phyloP scores from a whole-genome alignment of 1,140 invertebrate genomes.

The Cyrtorhinus lividipennis region DNA sequence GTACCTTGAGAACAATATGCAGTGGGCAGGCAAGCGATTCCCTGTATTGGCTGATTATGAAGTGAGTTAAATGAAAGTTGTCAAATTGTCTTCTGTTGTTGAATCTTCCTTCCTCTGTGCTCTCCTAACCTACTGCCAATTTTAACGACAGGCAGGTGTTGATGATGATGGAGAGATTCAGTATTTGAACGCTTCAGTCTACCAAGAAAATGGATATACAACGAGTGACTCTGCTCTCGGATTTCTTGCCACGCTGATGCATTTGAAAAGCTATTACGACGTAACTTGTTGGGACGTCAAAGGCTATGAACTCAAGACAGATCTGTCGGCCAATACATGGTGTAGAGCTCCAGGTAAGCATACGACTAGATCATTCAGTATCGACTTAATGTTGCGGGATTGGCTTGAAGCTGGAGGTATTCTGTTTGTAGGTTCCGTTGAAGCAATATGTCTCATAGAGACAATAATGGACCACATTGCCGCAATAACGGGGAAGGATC shows the following conservation, averaged over 20 bases:
- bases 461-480: slow-evolving; percentile 69
- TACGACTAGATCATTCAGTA: too few species aligned
- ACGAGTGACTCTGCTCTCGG: slow-evolving; percentile 39
- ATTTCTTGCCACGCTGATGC: slow-evolving; percentile 30
- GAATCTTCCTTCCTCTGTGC: too few species aligned
- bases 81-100: too few species aligned
- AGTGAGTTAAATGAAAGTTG: slow-evolving; percentile 28
- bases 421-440: slow-evolving; percentile 38
- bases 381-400: slow-evolving; percentile 22
- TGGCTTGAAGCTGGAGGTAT: too few species aligned
- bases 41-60: slow-evolving; percentile 46
- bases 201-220: slow-evolving; percentile 43
- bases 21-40: slow-evolving; percentile 43
- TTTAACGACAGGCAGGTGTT: slow-evolving; percentile 39
- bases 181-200: slow-evolving; percentile 42
- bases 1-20: slow-evolving; percentile 49
- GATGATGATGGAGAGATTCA: slow-evolving; percentile 49
- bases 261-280: slow-evolving; percentile 39
- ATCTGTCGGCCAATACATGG: slow-evolving; percentile 44
- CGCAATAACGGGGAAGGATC: slow-evolving; percentile 44
- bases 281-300: slow-evolving; percentile 36
- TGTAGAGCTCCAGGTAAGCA: slow-evolving; percentile 41
- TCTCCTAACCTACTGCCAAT: too few species aligned
- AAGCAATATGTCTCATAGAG: slow-evolving; percentile 52
- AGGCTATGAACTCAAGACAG: slow-evolving; percentile 40